A percentile compares a stretch with the other conserved stretches of the same genome.
Evolutionary conservation across 2,797 vertebrate species (phyloP).

Genomic region (Brachyalestes nurse): DNA sequence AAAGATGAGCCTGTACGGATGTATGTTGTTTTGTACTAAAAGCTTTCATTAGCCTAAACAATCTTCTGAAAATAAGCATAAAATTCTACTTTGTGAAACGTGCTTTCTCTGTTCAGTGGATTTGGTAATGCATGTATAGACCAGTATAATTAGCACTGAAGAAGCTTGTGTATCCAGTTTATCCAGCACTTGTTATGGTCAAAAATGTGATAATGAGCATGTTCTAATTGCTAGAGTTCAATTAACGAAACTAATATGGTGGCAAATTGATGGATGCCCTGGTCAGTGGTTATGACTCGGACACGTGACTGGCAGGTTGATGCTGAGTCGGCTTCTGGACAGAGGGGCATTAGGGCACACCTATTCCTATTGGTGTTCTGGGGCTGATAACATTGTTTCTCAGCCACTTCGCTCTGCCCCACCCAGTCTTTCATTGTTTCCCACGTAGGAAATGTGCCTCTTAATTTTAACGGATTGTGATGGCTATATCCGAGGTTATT

Average conservation of each 20-base stretch:
- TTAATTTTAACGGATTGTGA: constrained; percentile 7
- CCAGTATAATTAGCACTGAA: background rate
- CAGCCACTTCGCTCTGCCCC: background rate
- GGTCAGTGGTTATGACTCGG: background rate
- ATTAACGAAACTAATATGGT: background rate
- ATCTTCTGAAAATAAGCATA: no score
- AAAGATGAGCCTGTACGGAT: no score
- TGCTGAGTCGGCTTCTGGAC: background rate
- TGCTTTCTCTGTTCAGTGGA: no score
- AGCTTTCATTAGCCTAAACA: no score
- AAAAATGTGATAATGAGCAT: background rate
- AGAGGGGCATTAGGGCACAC: background rate
- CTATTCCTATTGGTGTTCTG: background rate
- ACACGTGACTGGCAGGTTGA: background rate
- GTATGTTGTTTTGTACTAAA: no score
- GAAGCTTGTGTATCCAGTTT: background rate
- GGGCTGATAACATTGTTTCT: constrained; percentile 13
- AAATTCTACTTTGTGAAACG: no score
- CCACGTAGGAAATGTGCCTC: background rate
- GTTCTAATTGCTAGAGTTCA: background rate
- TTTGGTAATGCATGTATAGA: background rate
- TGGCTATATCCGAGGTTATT: background rate
- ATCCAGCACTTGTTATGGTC: background rate
- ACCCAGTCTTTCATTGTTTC: constrained; percentile 5
- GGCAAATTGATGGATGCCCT: background rate